Evolutionary conservation across 2,113 vertebrate species (phyloP), one percentile per base, ranked within the genome.

Genomic region (Lophura nycthemera): DNA sequence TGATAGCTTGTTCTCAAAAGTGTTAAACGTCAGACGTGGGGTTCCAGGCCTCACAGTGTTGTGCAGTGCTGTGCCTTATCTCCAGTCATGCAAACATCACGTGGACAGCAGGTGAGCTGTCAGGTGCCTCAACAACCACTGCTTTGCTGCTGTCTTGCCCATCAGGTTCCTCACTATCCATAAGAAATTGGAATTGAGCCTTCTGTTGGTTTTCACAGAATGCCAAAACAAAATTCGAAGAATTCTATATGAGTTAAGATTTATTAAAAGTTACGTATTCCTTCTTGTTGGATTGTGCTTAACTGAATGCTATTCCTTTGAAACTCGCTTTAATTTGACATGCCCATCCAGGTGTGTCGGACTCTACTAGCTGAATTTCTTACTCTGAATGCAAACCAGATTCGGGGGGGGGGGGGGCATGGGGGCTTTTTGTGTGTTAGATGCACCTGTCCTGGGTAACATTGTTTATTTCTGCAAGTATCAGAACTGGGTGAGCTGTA

Each of bases 371-470:
- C 73, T 85, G 74, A 71, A 78, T 86, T 42, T 48, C 63, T 81
- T 67, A 22, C 59, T 77, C 45, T 57, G 86, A 72, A 70, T 89
- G 76, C 29, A 80, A 77, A 75, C 50, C 56, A 81, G 79, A 80
- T 73, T 81, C 66, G 15, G 42, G 16, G 52, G 85, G 64, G 73
- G 65, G 15, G 52, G 83, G 64, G 76, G 65, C 57, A 76, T 72
- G 94, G 93, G 87, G 87, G 60, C n/a, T 90, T 64, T 52, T 83
- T 60, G 21, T 67, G 3, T 84, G 27, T 64, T 91, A 91, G 88
- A 52, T 81, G 43, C 70, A 40, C 67, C 20, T 1, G 20, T 77
- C 42, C 34, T 75, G 72, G 80, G 75, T 81, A 56, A 83, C 18
- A 32, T 67, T 70, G 40, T 4, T 90, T 86, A 43, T 82, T 84